Evolutionary conservation across 2,113 vertebrate genomes (phyloP).

Genomic region (Natator depressus): DNA sequence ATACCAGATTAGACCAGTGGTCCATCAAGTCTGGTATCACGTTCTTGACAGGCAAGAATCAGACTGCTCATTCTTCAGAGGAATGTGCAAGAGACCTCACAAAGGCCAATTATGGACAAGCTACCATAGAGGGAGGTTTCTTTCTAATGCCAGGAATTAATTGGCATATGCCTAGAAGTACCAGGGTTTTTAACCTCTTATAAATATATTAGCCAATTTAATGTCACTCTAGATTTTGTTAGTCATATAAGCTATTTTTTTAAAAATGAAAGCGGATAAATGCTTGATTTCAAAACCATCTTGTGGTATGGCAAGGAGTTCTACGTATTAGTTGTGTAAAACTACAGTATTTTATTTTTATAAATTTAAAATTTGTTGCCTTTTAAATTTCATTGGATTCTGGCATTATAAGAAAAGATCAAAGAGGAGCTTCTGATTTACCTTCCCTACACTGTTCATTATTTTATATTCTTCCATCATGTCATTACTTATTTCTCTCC

Average conservation of each 20-base stretch:
- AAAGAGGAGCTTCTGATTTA: neutral
- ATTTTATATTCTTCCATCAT: neutral
- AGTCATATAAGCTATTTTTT: neutral
- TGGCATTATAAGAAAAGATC: neutral
- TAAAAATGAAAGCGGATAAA: neutral
- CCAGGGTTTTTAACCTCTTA: neutral
- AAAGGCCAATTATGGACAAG: constrained; percentile 3
- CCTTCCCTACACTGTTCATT: neutral
- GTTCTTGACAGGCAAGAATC: neutral
- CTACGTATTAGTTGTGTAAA: neutral
- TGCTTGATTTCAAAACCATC: neutral
- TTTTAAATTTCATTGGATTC: constrained; percentile 2
- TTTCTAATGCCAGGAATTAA: neutral
- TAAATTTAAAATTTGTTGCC: neutral
- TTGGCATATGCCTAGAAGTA: neutral
- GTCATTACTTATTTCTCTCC: neutral
- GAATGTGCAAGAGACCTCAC: neutral
- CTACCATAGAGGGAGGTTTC: neutral
- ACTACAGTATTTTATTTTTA: neutral
- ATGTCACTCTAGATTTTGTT: neutral
- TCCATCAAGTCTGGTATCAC: neutral
- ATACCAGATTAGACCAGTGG: constrained; percentile 17
- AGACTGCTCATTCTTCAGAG: neutral
- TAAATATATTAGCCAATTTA: constrained; percentile 25
- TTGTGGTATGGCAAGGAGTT: neutral